Base-by-base conservation (phyloP, 2,113 vertebrate genomes). In the Ceyx cyanopectus region DNA sequence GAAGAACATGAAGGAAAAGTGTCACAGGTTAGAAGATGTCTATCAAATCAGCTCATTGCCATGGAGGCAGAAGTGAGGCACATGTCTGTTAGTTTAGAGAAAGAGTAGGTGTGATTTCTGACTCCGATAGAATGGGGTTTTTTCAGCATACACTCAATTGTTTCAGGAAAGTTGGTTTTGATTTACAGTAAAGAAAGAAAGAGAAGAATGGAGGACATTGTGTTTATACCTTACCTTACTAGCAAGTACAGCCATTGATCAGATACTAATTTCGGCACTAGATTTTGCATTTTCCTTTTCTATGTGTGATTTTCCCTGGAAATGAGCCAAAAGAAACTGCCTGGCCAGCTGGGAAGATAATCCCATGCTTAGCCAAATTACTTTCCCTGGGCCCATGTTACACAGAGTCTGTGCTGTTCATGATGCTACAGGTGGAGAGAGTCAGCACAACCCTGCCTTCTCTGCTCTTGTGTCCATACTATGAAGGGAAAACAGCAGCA, bases 21-120 rank as follows among this genome's bases (percentile, higher is more conserved):
- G 74, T 70, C 45, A 66, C 34, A 46, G 74, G 80, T 89, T 94
- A 85, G 74, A 85, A 65, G 29, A 57, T 57, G 73, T 81, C 85
- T 85, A 43, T 90, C 88, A 91, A 87, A 94, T 56, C 77, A 78
- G 19, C n/a, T 91, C 30, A 14, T 54, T 86, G 60, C 37, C 9
- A 6, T 22, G 19, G 45, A 83, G 26, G 66, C 43, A 56, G 58
- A 81, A 86, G 82, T 63, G 27, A 77, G 12, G 56, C 61, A 89
- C 61, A 56, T 29, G 48, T 56, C 40, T 48, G 43, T 46, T 89
- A 69, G 60, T 93, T 23, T 66, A 27, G 58, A 48, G 50, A 5
- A 79, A 70, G 22, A 83, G 30, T 57, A 66, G 40, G 67, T 22
- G 12, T 30, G 14, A 63, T 79, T 86, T 92, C 66, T 41, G 5